Evolutionary conservation across 2,113 vertebrate species (phyloP).

Genomic region (Cottus gobio): DNA sequence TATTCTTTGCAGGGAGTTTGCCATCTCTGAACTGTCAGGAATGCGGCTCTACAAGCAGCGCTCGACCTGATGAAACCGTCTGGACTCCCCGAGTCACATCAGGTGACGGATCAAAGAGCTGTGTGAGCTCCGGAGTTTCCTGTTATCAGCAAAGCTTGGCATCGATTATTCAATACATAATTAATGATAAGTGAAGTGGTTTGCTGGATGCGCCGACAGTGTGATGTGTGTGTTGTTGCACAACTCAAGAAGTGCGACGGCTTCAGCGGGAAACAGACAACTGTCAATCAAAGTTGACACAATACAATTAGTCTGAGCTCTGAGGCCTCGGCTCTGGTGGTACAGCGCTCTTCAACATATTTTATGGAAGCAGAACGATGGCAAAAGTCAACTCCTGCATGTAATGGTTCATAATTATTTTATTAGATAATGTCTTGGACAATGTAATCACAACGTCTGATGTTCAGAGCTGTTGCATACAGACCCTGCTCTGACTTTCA

Average conservation of each 20-base stretch:
- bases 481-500: not conserved
- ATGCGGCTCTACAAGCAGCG: conserved; percentile 39
- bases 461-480: not conserved
- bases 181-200: conserved; percentile 66
- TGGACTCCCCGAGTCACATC: not conserved
- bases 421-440: not conserved
- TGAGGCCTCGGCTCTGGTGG: not conserved
- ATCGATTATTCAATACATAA: conserved; percentile 64
- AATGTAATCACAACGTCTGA: too few relatives aligned
- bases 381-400: not conserved
- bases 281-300: conserved; percentile 38
- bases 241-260: conserved; percentile 7
- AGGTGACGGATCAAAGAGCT: conserved; percentile 41
- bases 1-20: not conserved
- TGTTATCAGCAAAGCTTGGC: conserved; percentile 47
- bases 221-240: conserved; percentile 36
- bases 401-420: not conserved
- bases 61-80: not conserved
- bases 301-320: not conserved
- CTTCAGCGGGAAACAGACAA: conserved; percentile 27
- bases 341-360: not conserved
- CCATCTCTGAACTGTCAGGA: conserved; percentile 38
- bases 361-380: not conserved
- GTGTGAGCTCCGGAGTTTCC: conserved; percentile 44
- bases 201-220: conserved; percentile 19